A percentile compares a stretch with the other conserved stretches of the same genome.
These are phyloP conservation scores for Slavum lentiscoides DNA, from an alignment of 2,888 invertebrate species.

Conservation along the genomic window DNA sequence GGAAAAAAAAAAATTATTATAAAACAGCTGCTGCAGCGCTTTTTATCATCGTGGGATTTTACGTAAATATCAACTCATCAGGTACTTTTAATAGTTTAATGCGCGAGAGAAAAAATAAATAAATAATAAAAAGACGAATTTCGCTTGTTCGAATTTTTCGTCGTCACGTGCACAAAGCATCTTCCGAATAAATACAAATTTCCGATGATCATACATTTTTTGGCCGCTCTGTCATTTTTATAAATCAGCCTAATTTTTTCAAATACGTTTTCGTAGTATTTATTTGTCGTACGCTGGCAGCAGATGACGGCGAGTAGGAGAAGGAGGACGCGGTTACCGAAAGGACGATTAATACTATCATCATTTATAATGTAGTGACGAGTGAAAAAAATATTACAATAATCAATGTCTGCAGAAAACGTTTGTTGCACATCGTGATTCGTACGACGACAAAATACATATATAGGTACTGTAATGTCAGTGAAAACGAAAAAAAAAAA, in stretches of 20 bases:
- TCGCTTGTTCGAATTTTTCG: constrained; percentile 21
- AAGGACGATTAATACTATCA: background rate
- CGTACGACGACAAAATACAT: too few relatives aligned
- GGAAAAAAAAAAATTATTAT: background rate
- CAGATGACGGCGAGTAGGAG: too few relatives aligned
- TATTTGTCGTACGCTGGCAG: background rate
- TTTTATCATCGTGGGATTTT: constrained; percentile 50
- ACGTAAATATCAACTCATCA: constrained; percentile 37
- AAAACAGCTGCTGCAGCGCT: constrained; percentile 22
- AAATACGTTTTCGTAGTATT: constrained; percentile 5
- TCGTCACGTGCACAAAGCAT: constrained; percentile 7
- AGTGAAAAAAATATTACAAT: background rate
- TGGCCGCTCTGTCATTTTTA: constrained; percentile 9
- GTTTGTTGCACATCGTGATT: too few relatives aligned
- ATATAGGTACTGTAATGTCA: too few relatives aligned
- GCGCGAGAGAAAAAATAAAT: background rate
- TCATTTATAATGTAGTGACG: background rate
- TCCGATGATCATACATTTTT: background rate
- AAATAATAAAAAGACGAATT: constrained; percentile 1
- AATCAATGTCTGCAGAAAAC: background rate
- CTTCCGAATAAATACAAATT: background rate
- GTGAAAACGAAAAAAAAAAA: background rate
- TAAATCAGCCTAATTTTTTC: constrained; percentile 18
- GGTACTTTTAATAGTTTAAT: background rate
- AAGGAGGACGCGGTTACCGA: background rate